Conservation (phyloP, 2,113 vertebrate species). For the Eira barbara region DNA sequence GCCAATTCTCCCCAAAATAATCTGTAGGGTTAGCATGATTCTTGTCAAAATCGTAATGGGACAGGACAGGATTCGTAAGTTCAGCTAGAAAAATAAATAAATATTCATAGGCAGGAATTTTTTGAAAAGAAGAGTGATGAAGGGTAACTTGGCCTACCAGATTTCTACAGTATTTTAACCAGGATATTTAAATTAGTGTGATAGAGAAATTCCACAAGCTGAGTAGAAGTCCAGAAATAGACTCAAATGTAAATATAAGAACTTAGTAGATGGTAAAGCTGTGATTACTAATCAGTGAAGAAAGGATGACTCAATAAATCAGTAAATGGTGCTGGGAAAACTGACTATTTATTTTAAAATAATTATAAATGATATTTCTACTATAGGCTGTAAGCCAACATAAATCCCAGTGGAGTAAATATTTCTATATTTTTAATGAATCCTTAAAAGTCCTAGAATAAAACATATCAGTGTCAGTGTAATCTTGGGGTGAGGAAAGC, state of each 20-base stretch:
- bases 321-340: not conserved
- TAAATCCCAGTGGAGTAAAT: not conserved
- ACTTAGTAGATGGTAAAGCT: not conserved
- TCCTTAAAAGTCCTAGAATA: not conserved
- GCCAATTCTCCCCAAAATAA: not conserved
- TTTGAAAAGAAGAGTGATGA: not conserved
- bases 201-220: not conserved
- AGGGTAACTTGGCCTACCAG: not conserved
- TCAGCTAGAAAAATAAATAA: constrained; percentile 31
- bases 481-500: not conserved
- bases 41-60: not conserved
- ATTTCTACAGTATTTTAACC: not conserved
- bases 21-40: not conserved
- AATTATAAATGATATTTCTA: not conserved
- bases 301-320: not conserved
- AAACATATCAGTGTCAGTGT: not conserved
- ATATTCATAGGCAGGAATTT: not conserved
- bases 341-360: not conserved
- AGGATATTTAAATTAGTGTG: not conserved
- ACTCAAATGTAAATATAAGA: not conserved
- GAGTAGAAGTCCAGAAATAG: not conserved
- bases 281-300: not conserved
- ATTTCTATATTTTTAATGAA: not conserved
- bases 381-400: not conserved
- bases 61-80: not conserved